Percentiles rank a stretch among this genome's conserved stretches.
Conservation (phyloP, 2,797 vertebrate species). For the Semaprochilodus insignis region DNA sequence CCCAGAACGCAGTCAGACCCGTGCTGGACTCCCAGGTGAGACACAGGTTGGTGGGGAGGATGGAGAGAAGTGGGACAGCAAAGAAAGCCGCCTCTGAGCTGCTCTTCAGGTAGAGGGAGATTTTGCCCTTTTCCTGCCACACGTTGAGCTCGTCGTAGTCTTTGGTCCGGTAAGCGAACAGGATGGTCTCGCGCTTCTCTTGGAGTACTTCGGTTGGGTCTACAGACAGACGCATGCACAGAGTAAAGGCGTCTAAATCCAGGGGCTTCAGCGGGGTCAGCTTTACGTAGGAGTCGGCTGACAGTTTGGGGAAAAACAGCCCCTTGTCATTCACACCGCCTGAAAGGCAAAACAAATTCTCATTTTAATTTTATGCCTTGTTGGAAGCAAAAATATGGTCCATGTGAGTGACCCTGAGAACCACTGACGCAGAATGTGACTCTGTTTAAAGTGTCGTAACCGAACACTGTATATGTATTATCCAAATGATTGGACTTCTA, state of each 20-base stretch:
- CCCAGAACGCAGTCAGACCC: conserved; percentile 73
- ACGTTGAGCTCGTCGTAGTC: neutral
- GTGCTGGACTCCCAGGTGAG: conserved; percentile 78
- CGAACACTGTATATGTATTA: too few species aligned
- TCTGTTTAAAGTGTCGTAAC: too few species aligned
- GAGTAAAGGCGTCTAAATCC: conserved; percentile 75
- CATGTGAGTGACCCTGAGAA: too few species aligned
- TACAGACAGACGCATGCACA: conserved; percentile 79
- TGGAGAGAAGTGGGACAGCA: conserved; percentile 71
- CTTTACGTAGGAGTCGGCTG: conserved; percentile 13
- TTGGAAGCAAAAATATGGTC: too few species aligned
- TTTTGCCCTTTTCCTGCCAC: neutral
- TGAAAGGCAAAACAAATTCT: neutral
- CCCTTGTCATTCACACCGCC: neutral
- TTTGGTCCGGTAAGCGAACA: conserved; percentile 80
- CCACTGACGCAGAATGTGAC: too few species aligned
- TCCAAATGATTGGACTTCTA: too few species aligned
- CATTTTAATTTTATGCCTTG: too few species aligned
- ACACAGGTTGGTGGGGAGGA: conserved; percentile 78
- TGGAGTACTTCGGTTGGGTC: conserved; percentile 62
- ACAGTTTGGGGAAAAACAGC: neutral
- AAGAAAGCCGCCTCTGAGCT: conserved; percentile 71
- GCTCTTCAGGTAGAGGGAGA: conserved; percentile 71
- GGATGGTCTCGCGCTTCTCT: conserved; percentile 74
- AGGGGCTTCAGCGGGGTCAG: conserved; percentile 77